These are phyloP conservation scores for Acronicta alni DNA, from an alignment of 2,888 invertebrate species.

Conservation along the genomic window DNA sequence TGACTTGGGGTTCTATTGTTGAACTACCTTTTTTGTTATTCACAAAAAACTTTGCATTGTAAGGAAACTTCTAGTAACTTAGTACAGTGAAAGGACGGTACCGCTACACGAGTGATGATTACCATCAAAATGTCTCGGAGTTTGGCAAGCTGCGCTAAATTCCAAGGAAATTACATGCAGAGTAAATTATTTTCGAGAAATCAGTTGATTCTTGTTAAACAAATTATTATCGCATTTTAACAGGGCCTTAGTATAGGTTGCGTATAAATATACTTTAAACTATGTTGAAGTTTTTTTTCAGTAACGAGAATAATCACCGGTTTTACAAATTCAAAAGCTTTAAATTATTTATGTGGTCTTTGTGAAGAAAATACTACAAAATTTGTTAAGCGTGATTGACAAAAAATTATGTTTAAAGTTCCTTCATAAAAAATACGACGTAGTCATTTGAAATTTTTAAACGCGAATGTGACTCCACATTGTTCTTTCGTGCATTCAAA, in stretches of 20 bases:
- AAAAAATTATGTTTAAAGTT: too few relatives aligned
- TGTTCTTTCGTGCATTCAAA: conserved; percentile 66
- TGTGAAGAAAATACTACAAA: too few relatives aligned
- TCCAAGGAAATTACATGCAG: background rate
- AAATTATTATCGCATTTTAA: conserved; percentile 12
- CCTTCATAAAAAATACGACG: conserved; percentile 9
- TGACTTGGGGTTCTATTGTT: conserved; percentile 8
- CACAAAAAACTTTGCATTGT: background rate
- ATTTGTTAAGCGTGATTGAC: background rate
- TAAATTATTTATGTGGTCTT: too few relatives aligned
- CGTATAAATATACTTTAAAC: conserved; percentile 1
- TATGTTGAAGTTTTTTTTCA: background rate
- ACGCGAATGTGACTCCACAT: conserved; percentile 59
- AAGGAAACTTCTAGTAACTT: background rate
- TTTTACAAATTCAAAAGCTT: too few relatives aligned
- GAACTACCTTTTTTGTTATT: background rate
- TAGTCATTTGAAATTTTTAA: conserved; percentile 46
- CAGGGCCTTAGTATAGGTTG: background rate
- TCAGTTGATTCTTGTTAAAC: background rate
- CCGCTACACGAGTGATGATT: background rate
- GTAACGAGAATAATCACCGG: too few relatives aligned
- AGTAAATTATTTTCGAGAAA: conserved; percentile 18
- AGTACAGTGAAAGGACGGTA: background rate
- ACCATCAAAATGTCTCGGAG: background rate
- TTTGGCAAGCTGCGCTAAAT: background rate